Percentiles rank a stretch among this genome's conserved stretches.
These are phyloP conservation scores for Lycocorax pyrrhopterus DNA, from an alignment of 2,113 vertebrate species.

Conservation along the genomic window DNA sequence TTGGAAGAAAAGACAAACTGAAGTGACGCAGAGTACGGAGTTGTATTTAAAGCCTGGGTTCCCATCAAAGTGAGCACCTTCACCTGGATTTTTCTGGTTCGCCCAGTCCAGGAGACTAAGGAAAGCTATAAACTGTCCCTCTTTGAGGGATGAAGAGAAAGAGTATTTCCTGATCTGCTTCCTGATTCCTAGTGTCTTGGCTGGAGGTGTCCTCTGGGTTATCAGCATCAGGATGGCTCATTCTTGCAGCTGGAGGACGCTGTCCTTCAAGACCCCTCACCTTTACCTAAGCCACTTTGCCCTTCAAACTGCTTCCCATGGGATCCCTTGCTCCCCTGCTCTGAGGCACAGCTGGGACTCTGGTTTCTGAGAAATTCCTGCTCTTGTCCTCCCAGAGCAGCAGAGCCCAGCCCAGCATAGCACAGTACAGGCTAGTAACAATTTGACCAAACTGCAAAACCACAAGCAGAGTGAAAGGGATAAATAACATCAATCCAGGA, in stretches of 20 bases:
- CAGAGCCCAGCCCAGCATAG: neutral
- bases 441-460: neutral
- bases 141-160: neutral
- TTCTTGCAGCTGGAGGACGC: neutral
- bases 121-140: neutral
- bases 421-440: neutral
- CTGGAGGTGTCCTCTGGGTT: neutral
- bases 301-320: neutral
- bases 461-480: neutral
- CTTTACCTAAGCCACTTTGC: neutral
- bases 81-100: neutral
- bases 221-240: neutral
- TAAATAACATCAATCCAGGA: neutral
- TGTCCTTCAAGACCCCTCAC: neutral
- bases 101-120: neutral
- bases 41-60: neutral
- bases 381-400: neutral
- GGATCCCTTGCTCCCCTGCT: neutral
- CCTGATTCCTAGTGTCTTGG: neutral
- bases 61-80: neutral
- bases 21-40: neutral
- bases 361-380: neutral
- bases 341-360: neutral
- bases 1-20: neutral
- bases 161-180: neutral